Percentiles rank a stretch among this genome's conserved stretches.
phyloP scores from a whole-genome alignment of 2,888 invertebrate genomes.

The Lamellibrachia columna region DNA sequence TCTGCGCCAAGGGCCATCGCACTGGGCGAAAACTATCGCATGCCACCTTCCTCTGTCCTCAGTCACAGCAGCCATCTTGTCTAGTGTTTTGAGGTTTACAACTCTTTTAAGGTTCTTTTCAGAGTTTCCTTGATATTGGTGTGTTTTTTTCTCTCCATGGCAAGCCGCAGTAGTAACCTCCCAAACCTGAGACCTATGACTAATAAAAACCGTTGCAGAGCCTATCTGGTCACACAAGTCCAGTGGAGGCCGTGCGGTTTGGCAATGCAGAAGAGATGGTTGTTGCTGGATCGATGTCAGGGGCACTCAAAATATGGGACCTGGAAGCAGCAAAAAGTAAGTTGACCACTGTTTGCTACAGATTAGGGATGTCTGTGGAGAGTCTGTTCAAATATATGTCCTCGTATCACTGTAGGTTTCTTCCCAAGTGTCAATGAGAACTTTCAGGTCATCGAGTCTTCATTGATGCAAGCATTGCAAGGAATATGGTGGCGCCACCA shows the following conservation, averaged over 20 bases:
- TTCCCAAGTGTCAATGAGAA: neutral
- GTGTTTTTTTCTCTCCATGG: too few species aligned
- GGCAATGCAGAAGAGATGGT: slow-evolving; percentile 89
- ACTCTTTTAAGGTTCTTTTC: neutral
- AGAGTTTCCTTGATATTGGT: neutral
- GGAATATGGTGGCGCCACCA: too few species aligned
- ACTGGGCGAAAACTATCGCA: neutral
- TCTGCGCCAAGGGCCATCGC: neutral
- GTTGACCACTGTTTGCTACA: slow-evolving; percentile 28
- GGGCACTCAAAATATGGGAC: slow-evolving; percentile 95
- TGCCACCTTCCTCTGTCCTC: neutral
- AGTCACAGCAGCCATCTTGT: neutral
- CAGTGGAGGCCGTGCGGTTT: slow-evolving; percentile 94
- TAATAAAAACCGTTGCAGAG: slow-evolving; percentile 49
- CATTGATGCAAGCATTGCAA: too few species aligned
- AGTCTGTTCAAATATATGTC: neutral
- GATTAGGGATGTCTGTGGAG: neutral
- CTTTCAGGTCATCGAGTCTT: neutral
- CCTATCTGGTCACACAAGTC: slow-evolving; percentile 90
- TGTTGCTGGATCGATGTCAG: slow-evolving; percentile 93
- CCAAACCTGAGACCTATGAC: too few species aligned
- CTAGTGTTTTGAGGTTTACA: neutral
- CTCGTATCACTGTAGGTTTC: neutral
- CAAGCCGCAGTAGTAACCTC: too few species aligned
- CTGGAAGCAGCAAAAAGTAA: slow-evolving; percentile 86